These are phyloP conservation scores for Enhydra lutris DNA, from an alignment of 2,113 vertebrate species.

Conservation along the genomic window DNA sequence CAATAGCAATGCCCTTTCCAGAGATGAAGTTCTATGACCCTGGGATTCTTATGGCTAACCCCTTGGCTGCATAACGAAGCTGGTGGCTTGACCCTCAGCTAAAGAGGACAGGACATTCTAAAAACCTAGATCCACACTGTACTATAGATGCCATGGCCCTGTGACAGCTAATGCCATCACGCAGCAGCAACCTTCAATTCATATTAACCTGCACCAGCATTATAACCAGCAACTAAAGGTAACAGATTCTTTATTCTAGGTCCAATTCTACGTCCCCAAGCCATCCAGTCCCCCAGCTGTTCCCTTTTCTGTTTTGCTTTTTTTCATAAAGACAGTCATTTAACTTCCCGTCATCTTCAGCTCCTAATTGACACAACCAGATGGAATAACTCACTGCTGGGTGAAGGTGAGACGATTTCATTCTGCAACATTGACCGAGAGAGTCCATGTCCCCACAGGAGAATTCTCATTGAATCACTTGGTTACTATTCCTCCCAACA, in stretches of 20 bases:
- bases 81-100: not conserved
- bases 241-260: slow-evolving; percentile 43
- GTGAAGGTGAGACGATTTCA: slow-evolving; percentile 65
- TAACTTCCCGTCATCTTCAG: slow-evolving; percentile 72
- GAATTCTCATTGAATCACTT: slow-evolving; percentile 59
- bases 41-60: not conserved
- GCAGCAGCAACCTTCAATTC: slow-evolving; percentile 40
- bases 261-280: slow-evolving; percentile 3
- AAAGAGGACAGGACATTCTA: not conserved
- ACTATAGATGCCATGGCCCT: not conserved
- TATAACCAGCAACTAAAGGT: not conserved
- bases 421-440: slow-evolving; percentile 73
- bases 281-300: slow-evolving; percentile 64
- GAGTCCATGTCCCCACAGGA: slow-evolving; percentile 63
- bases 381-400: slow-evolving; percentile 75
- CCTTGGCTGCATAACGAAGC: not conserved
- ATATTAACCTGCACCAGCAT: slow-evolving; percentile 32
- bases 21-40: not conserved
- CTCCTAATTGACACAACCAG: slow-evolving; percentile 72
- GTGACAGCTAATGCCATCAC: slow-evolving; percentile 32
- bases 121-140: not conserved
- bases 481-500: slow-evolving; percentile 54
- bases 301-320: slow-evolving; percentile 64
- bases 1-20: not conserved
- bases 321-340: slow-evolving; percentile 75